Base-by-base conservation (phyloP, 2,797 vertebrate species). In the Macropodus opercularis region DNA sequence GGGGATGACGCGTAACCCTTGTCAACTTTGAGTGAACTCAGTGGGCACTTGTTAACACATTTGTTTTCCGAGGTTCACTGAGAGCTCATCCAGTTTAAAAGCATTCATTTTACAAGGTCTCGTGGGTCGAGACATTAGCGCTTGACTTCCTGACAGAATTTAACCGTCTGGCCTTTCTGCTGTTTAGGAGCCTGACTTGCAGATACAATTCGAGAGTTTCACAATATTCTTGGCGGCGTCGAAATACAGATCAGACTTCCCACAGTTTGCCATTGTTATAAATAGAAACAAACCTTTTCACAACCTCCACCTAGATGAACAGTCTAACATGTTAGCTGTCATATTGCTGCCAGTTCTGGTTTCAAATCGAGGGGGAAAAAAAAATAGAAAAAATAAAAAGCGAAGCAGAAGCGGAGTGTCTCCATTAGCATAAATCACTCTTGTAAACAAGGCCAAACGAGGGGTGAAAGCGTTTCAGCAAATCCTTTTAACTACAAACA, bases 401-500 rank as follows among this genome's bases (percentile, higher is more conserved):
- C n/a, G n/a, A n/a, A n/a, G n/a, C n/a, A n/a, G n/a, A 62, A 64
- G 48, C 14, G 61, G 50, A 68, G 14, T 5, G n/a, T 64, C 29
- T 22, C 63, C 42, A 71, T 75, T 77, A 77, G 55, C 69, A 82
- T 79, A 72, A 63, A 65, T 58, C 44, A 24, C 19, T 67, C 36
- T n/a, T 61, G 67, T 70, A 83, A 83, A 83, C 61, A 73, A 58
- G 65, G 63, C 61, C 48, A 71, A 34, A 65, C 68, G 58, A 36
- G 46, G 55, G 59, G 27, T 50, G 35, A 67, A 59, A 68, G 52
- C 5, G 3, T 62, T 77, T 74, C 50, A 69, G 60, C 24, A 80
- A 73, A 69, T 64, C 51, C 46, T 81, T 81, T 84, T 52, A 70
- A 75, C 58, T 60, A 42, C 63, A 79, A 78, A 70, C 38, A 64